phyloP scores from a whole-genome alignment of 2,888 invertebrate genomes.

The Drosophila buzzatii region DNA sequence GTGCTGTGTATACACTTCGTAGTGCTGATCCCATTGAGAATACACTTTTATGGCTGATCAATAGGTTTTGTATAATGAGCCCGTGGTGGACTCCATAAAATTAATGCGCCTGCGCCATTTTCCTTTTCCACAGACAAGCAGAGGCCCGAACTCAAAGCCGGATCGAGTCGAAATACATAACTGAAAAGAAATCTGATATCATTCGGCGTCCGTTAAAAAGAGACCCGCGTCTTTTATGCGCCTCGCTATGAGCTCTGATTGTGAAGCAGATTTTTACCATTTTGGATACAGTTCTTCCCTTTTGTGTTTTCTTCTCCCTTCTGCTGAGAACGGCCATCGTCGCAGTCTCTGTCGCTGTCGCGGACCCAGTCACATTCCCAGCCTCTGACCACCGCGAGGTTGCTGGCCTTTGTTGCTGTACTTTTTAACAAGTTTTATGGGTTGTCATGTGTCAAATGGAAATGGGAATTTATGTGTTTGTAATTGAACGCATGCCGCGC shows the following conservation, averaged over 20 bases:
- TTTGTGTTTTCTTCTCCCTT: conserved; percentile 19
- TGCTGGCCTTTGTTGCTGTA: conserved; percentile 73
- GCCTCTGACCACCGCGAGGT: conserved; percentile 61
- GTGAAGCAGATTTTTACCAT: conserved; percentile 74
- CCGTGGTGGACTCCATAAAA: conserved; percentile 67
- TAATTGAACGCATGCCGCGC: conserved; percentile 83
- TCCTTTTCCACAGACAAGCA: conserved; percentile 39
- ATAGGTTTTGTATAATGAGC: conserved; percentile 75
- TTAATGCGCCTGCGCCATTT: conserved; percentile 66
- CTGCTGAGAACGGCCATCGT: conserved; percentile 12
- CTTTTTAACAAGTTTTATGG: conserved; percentile 83
- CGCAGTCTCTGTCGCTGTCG: conserved; percentile 24
- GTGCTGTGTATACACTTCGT: conserved; percentile 24
- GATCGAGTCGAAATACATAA: conserved; percentile 52
- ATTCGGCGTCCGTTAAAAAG: conserved; percentile 68
- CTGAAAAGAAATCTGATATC: conserved; percentile 76
- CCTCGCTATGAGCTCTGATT: conserved; percentile 71
- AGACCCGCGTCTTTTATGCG: conserved; percentile 73
- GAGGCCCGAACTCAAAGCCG: conserved; percentile 16
- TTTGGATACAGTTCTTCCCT: conserved; percentile 66
- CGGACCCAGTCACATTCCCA: conserved; percentile 36
- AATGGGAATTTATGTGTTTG: conserved; percentile 85
- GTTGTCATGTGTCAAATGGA: conserved; percentile 85
- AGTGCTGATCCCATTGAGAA: conserved; percentile 41
- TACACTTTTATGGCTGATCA: conserved; percentile 74